These are phyloP conservation scores for Hyaena hyaena DNA, from an alignment of 2,113 vertebrate species.

Conservation along the genomic window DNA sequence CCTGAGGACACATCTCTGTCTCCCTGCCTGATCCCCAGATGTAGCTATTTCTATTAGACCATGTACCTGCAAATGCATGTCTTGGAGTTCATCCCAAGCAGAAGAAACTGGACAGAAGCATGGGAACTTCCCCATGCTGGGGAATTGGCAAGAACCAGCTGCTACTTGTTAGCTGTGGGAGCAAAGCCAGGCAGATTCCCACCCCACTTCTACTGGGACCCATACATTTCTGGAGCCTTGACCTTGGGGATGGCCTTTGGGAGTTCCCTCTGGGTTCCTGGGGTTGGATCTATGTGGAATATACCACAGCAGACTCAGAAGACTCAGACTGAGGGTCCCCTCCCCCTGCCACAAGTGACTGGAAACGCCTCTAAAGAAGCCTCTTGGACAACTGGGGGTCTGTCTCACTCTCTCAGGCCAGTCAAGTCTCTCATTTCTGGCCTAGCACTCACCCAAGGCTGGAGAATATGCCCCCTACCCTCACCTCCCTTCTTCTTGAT, in stretches of 20 bases:
- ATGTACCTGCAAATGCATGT: not conserved
- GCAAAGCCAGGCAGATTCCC: not conserved
- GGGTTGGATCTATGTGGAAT: not conserved
- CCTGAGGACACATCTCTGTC: not conserved
- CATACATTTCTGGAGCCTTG: not conserved
- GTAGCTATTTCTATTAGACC: not conserved
- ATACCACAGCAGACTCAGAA: not conserved
- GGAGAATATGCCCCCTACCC: rapidly evolving
- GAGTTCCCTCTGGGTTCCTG: not conserved
- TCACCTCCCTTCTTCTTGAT: not conserved
- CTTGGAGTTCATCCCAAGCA: not conserved
- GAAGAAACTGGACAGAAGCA: not conserved
- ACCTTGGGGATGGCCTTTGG: not conserved
- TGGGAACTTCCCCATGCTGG: not conserved
- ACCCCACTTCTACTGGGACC: not conserved
- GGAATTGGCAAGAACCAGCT: not conserved
- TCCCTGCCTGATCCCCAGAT: not conserved
- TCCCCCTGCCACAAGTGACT: not conserved
- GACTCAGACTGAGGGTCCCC: not conserved
- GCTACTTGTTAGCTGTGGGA: not conserved
- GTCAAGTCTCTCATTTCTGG: not conserved
- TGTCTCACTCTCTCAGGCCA: not conserved
- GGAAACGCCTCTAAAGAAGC: not conserved
- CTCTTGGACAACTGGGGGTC: not conserved
- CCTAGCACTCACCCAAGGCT: not conserved